phyloP scores from a whole-genome alignment of 2,113 vertebrate species.

The Synodontis membranacea region DNA sequence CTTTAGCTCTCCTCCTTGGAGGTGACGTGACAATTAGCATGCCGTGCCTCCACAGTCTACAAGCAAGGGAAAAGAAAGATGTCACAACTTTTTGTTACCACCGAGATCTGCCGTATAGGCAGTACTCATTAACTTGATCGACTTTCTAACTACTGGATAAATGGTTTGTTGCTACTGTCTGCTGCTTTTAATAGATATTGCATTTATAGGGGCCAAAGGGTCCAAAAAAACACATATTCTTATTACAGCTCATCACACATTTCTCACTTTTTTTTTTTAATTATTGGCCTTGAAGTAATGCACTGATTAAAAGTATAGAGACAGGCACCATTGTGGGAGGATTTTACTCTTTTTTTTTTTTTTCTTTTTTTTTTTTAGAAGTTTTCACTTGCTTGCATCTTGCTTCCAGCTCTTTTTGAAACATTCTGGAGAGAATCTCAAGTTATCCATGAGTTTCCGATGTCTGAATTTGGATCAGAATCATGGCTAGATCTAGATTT shows the following conservation, averaged over 20 bases:
- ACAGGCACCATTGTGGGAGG: slow-evolving; percentile 6
- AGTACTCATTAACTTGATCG: slow-evolving; percentile 37
- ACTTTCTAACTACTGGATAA: slow-evolving; percentile 36
- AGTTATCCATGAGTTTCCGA: too few species aligned
- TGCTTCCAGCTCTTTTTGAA: not conserved
- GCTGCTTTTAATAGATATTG: slow-evolving; percentile 8
- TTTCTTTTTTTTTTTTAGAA: too few species aligned
- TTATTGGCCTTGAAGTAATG: slow-evolving; percentile 20
- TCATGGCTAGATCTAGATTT: not conserved
- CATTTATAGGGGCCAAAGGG: not conserved
- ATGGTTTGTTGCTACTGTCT: slow-evolving; percentile 13
- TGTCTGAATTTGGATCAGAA: not conserved
- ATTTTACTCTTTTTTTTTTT: not conserved
- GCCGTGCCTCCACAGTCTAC: slow-evolving; percentile 30
- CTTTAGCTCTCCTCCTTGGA: slow-evolving; percentile 42
- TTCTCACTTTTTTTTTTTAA: not conserved
- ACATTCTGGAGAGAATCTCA: not conserved
- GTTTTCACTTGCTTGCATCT: not conserved
- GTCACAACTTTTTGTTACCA: slow-evolving; percentile 45
- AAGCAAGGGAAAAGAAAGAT: slow-evolving; percentile 36
- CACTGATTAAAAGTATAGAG: slow-evolving; percentile 9
- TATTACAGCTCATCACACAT: slow-evolving; percentile 24
- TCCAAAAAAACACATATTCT: not conserved
- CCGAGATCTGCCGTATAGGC: slow-evolving; percentile 10
- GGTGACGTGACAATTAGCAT: slow-evolving; percentile 45